Base-by-base conservation (phyloP, 1,140 invertebrate genomes). In the Zaprionus taronus region DNA sequence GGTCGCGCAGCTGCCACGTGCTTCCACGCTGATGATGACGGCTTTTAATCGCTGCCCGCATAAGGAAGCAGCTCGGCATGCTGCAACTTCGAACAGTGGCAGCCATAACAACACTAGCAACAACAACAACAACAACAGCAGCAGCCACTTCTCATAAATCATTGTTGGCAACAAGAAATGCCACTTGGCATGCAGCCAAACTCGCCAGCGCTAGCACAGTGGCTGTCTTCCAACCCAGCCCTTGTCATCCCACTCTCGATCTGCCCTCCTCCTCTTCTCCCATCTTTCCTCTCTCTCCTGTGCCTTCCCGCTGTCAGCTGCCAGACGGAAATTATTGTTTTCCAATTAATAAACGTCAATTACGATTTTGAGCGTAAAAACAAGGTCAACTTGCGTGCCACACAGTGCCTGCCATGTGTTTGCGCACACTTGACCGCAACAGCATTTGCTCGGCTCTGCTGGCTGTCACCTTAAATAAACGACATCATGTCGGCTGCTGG, bases 261-360 rank as follows among this genome's bases (percentile, higher is more conserved):
- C 15, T 34, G 38, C 15, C 15, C 38, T 41, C 15, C n/a, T n/a
- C 4, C 15, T 41, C 14, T 15, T 14, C 15, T 49, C 17, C 44
- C 12, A 17, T 15, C 9, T 22, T 12, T 14, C 5, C 47, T n/a
- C 20, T 22, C 4, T 12, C 44, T 20, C n/a, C n/a, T n/a, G n/a
- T n/a, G 12, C 38, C 20, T 11, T 28, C 26, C 28, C 17, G 53
- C 70, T 66, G 70, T 51, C 70, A 66, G 70, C 70, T 67, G 63
- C 53, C 70, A 71, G 51, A 56, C 53, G 26, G 31, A 81, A 91
- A 91, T 91, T 91, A 91, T 91, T 91, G 87, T 91, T 91, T 91
- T 91, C 87, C 87, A 91, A 91, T 91, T 91, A 91, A 91, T 91
- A 91, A 91, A 91, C 87, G 87, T 91, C 87, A 91, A 91, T 91